Evolutionary conservation across 2,888 invertebrate species (phyloP), one percentile per base, ranked within the genome.

Genomic region (Unio delphinus): DNA sequence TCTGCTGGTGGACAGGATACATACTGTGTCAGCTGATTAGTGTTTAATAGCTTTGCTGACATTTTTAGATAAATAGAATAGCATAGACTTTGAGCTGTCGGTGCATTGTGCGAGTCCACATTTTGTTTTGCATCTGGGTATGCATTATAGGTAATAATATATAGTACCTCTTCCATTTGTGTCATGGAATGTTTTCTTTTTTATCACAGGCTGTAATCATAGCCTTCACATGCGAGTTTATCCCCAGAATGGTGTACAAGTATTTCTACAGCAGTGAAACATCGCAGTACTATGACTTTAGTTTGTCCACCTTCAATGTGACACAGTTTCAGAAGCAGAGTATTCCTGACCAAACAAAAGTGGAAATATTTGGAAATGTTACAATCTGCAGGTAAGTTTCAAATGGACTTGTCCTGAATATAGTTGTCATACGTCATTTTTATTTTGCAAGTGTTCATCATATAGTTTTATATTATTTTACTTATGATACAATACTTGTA

Each of bases 211-310:
- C 98, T 0, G 96, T 97, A 88, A 98, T 99, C 56, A 98, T 99
- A 83, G 97, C 98, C 0, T 99, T 98, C 90, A 99, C 99, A 0
- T 98, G 98, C 72, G 98, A 99, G 86, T 98, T 97, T 87, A 96
- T 99, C 69, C 99, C 99, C 0, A 93, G 97, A 4, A 94, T 96
- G 93, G 96, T 98, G 7, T 99, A 97, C 89, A 94, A 95, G 78
- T 95, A 95, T 83, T 79, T 70, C 3, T 79, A 82, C 75, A 80
- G 74, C 34, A 34, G 64, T 4, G 69, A 80, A 54, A 45, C 64
- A 2, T 72, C 75, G 6, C 85, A 85, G 4, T 80, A 77, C 58
- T 90, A 86, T 17, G 79, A 85, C 62, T 85, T 84, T 73, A 86
- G 84, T 69, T 79, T 90, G 69, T 87, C 90, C 0, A 64, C 60